Base-by-base conservation (phyloP, 2,888 invertebrate species). In the Drosophila imparisetae region DNA sequence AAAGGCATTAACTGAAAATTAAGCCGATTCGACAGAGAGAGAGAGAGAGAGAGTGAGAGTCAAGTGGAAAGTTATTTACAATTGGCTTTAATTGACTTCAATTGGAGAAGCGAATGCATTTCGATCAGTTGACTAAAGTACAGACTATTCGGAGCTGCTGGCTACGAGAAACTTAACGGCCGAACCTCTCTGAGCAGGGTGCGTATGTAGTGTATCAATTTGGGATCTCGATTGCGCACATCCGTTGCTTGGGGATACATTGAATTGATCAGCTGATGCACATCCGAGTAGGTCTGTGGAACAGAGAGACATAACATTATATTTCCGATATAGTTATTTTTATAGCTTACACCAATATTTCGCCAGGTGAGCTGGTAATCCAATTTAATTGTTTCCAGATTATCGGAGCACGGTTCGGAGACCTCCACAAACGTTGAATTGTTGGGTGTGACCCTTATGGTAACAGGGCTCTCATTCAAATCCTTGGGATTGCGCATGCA, bases 81-180 rank as follows among this genome's bases (percentile, higher is more conserved):
- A 85, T 82, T 82, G 75, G n/a, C n/a, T 76, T 76, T 72, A 83
- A 86, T 88, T 88, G 70, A 40, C 45, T 71, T 54, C 83, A 78
- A 88, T 83, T 86, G 57, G 65, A 63, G 68, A 34, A 27, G 62
- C 66, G 38, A 57, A 75, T 69, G 67, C 83, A 53, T 54, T 72
- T 70, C 63, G 21, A 49, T 74, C 53, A 52, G 34, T 49, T 27
- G 48, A 59, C 24, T 30, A 45, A n/a, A 30, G 36, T 30, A 36
- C 27, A 54, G 36, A 29, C 40, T 55, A 40, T 15, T 27, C 7
- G 24, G 8, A 21, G 18, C 66, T 80, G 76, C 15, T 8, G 10
- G 24, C 60, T 82, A 85, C 18, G 91, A 91, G 77, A 79, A 92
- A 79, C 92, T 92, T 38, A 92, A 64, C 4, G 91, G 91, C 48